Conservation (phyloP, 2,797 vertebrate genomes). For the Picus viridis region DNA sequence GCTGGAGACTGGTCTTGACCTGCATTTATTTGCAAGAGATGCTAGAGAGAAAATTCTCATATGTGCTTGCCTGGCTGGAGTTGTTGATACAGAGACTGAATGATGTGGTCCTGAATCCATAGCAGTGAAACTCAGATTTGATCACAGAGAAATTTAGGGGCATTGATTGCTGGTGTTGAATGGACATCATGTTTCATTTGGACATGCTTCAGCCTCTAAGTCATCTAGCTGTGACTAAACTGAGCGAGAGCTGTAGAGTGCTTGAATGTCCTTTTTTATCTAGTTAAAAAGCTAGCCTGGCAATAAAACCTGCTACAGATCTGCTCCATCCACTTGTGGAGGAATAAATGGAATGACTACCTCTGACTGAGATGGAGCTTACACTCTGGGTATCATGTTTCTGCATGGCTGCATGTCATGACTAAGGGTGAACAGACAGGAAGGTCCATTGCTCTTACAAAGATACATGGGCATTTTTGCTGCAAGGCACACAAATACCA, state of each 20-base stretch:
- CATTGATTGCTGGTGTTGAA: background rate
- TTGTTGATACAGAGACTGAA: background rate
- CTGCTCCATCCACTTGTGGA: background rate
- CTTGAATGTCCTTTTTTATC: background rate
- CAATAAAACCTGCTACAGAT: background rate
- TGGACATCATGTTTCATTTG: background rate
- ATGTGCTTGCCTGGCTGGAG: rapidly evolving
- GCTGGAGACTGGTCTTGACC: background rate
- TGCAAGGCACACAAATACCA: background rate
- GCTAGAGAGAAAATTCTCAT: background rate
- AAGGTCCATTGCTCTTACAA: background rate
- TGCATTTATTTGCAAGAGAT: background rate
- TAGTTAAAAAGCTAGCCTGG: background rate
- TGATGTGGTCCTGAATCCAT: background rate
- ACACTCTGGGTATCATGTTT: background rate
- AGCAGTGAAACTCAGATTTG: background rate
- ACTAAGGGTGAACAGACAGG: background rate
- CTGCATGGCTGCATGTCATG: background rate
- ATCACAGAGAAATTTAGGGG: background rate
- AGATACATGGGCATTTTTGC: background rate
- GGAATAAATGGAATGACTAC: background rate
- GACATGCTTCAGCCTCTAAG: background rate
- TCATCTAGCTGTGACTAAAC: background rate
- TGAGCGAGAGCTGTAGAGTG: background rate
- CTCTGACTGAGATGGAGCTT: no score